These are phyloP conservation scores for Cairina moschata DNA, from an alignment of 2,113 vertebrate genomes.

Conservation along the genomic window DNA sequence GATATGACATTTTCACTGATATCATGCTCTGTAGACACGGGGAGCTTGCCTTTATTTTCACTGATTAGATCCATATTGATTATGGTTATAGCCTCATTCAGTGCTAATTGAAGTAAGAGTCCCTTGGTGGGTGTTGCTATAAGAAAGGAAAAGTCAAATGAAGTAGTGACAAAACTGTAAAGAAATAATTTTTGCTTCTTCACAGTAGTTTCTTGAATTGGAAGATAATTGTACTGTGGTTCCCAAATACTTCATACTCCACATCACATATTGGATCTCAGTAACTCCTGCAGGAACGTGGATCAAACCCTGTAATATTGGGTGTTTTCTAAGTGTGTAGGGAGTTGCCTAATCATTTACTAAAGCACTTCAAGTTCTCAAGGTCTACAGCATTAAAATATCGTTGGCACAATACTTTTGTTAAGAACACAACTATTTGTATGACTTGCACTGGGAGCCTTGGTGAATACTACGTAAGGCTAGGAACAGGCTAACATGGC, in stretches of 20 bases:
- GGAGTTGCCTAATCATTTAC: background rate
- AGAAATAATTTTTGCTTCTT: background rate
- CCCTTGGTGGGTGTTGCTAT: background rate
- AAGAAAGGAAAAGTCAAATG: background rate
- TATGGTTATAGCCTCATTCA: background rate
- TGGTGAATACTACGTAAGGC: accelerated
- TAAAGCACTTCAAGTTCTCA: background rate
- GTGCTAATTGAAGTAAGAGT: background rate
- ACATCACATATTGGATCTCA: background rate
- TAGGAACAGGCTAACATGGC: background rate
- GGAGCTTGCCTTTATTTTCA: background rate
- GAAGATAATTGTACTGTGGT: background rate
- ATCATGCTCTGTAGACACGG: background rate
- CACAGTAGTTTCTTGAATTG: background rate
- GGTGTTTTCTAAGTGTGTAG: background rate
- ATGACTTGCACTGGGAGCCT: background rate
- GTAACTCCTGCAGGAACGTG: background rate
- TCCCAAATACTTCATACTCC: background rate
- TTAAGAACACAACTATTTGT: background rate
- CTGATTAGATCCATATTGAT: background rate
- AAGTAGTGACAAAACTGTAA: background rate
- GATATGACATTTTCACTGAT: background rate
- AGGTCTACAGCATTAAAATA: background rate
- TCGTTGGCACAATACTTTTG: background rate
- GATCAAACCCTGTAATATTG: background rate